Evolutionary conservation across 2,888 invertebrate species (phyloP).

Genomic region (Hartigia nigra): DNA sequence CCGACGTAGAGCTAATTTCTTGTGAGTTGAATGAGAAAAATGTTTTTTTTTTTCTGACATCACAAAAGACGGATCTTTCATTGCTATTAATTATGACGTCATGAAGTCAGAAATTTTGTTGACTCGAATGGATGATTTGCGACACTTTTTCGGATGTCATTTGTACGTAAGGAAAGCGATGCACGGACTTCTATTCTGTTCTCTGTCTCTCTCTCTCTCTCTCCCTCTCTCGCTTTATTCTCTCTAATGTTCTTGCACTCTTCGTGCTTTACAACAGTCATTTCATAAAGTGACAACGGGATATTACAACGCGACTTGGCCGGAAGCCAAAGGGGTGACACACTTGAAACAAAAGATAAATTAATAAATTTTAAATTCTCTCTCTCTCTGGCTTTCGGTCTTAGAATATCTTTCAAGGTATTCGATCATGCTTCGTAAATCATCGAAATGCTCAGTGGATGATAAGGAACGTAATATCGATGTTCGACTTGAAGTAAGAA

Average conservation of each 20-base stretch:
- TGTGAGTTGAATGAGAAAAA: neutral
- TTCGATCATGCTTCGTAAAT: neutral
- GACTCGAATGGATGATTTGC: too few relatives aligned
- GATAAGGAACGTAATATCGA: neutral
- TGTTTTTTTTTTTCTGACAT: too few relatives aligned
- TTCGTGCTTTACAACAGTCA: neutral
- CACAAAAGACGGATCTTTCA: too few relatives aligned
- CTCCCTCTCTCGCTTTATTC: neutral
- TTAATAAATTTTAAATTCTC: too few relatives aligned
- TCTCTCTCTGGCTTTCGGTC: too few relatives aligned
- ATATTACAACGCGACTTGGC: neutral
- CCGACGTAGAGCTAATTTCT: neutral
- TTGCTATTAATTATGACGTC: too few relatives aligned
- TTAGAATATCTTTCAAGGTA: neutral
- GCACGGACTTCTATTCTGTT: neutral
- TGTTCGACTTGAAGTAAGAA: neutral
- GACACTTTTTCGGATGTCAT: too few relatives aligned
- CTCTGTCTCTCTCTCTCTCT: neutral
- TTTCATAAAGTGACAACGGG: neutral
- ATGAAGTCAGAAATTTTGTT: too few relatives aligned
- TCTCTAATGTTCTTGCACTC: neutral
- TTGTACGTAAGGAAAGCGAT: too few relatives aligned
- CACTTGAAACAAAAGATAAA: neutral
- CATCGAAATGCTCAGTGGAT: neutral
- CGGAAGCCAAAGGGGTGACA: neutral